A percentile compares a stretch with the other conserved stretches of the same genome.
Conservation (phyloP, 1,140 invertebrate genomes). For the Mercenaria mercenaria region DNA sequence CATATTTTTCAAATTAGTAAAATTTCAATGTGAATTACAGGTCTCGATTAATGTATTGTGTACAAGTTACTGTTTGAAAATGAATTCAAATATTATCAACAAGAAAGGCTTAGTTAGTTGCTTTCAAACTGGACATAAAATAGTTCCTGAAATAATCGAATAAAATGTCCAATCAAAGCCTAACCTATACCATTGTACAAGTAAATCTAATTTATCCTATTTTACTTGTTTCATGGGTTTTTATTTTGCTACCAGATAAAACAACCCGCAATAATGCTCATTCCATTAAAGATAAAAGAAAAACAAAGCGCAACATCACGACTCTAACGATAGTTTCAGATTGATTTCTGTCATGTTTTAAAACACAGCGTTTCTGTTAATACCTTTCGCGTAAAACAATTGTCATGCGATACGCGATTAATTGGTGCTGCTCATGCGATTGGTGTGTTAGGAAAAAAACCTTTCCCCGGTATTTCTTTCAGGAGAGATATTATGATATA, state of each 20-base stretch:
- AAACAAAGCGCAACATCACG: not conserved
- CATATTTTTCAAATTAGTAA: too few species aligned
- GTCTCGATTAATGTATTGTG: too few species aligned
- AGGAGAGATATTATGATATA: not conserved
- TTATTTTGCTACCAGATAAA: not conserved
- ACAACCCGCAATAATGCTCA: not conserved
- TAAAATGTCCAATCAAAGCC: not conserved
- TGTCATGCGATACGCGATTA: slow-evolving; percentile 35
- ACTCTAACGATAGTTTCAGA: slow-evolving; percentile 5
- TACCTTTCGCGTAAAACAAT: slow-evolving; percentile 50
- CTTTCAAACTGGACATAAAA: too few species aligned
- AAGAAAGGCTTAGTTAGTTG: too few species aligned
- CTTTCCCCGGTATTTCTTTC: not conserved
- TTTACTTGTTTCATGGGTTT: not conserved
- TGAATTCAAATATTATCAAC: too few species aligned
- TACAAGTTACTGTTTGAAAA: too few species aligned
- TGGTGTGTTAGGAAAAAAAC: not conserved
- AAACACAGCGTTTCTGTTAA: slow-evolving; percentile 42
- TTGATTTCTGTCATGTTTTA: slow-evolving; percentile 38
- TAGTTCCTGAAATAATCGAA: too few species aligned
- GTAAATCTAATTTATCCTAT: not conserved
- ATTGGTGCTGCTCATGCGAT: slow-evolving; percentile 45
- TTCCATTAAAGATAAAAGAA: slow-evolving; percentile 42
- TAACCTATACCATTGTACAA: not conserved
- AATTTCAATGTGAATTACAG: too few species aligned